Conservation (phyloP, 2,888 invertebrate genomes). For the Fissipunctia ypsillon region DNA sequence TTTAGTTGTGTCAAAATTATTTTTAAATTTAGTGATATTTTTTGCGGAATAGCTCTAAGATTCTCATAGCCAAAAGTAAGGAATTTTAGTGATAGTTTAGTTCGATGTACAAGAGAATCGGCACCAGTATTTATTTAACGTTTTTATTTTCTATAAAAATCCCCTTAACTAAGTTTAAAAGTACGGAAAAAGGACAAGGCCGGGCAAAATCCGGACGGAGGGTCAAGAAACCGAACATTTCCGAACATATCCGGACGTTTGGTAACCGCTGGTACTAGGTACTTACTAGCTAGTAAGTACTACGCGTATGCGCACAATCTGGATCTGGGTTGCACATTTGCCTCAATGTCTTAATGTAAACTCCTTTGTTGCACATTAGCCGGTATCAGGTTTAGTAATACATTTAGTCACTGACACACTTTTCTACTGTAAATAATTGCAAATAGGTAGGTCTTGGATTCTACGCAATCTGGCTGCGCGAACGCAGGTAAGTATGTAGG, state of each 20-base stretch:
- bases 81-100: too few species aligned
- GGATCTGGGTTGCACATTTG: slow-evolving; percentile 37
- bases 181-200: too few species aligned
- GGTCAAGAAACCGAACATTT: background rate
- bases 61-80: too few species aligned
- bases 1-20: too few species aligned
- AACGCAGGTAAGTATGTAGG: background rate
- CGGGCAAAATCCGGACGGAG: background rate
- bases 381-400: slow-evolving; percentile 24
- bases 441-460: slow-evolving; percentile 4
- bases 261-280: background rate
- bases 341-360: slow-evolving; percentile 49
- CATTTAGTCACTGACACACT: slow-evolving; percentile 35
- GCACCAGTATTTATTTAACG: background rate
- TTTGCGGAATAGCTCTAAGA: too few species aligned
- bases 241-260: background rate
- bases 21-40: too few species aligned
- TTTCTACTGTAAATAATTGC: slow-evolving; percentile 19
- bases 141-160: background rate
- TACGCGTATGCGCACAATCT: slow-evolving; percentile 23
- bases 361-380: slow-evolving; percentile 43
- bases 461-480: background rate
- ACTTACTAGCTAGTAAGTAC: background rate
- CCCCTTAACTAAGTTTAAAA: background rate
- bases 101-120: too few species aligned